Conservation (phyloP, 2,888 invertebrate genomes). For the Drosophila melanocephala region DNA sequence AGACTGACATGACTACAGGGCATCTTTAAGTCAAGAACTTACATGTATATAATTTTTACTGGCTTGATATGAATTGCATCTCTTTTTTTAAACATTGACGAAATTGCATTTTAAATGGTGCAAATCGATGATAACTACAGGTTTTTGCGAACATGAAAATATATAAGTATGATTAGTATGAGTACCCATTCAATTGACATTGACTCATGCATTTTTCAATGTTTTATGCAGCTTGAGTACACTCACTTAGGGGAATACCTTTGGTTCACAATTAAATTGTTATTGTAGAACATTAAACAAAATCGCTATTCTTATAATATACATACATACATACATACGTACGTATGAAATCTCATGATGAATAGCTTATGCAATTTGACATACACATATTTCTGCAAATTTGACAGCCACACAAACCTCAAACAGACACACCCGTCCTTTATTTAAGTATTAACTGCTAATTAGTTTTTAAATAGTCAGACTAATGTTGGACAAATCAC, state of each 20-base stretch:
- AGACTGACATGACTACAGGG: neutral
- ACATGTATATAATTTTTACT: neutral
- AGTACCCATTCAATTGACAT: slow-evolving; percentile 1
- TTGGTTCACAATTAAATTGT: neutral
- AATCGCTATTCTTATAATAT: slow-evolving; percentile 7
- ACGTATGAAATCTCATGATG: neutral
- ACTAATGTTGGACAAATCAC: slow-evolving; percentile 38
- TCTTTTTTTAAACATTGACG: neutral
- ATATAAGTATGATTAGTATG: neutral
- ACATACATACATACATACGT: slow-evolving; percentile 18
- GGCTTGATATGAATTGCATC: neutral
- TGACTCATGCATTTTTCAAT: slow-evolving; percentile 12
- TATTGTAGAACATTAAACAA: slow-evolving; percentile 37
- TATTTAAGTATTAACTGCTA: slow-evolving; percentile 22
- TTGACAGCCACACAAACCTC: neutral
- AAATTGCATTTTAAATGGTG: neutral
- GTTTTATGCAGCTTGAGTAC: slow-evolving; percentile 2
- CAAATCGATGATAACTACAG: neutral
- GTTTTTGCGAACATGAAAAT: slow-evolving; percentile 14
- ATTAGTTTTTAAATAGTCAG: slow-evolving; percentile 37
- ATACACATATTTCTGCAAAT: neutral
- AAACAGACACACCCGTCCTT: slow-evolving; percentile 38
- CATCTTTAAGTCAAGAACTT: neutral
- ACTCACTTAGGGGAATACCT: slow-evolving; percentile 29
- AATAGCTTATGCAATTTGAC: slow-evolving; percentile 39